Evolutionary conservation across 2,888 invertebrate genomes (phyloP), one percentile per base, ranked within the genome.

Genomic region (Volucella bombylans): DNA sequence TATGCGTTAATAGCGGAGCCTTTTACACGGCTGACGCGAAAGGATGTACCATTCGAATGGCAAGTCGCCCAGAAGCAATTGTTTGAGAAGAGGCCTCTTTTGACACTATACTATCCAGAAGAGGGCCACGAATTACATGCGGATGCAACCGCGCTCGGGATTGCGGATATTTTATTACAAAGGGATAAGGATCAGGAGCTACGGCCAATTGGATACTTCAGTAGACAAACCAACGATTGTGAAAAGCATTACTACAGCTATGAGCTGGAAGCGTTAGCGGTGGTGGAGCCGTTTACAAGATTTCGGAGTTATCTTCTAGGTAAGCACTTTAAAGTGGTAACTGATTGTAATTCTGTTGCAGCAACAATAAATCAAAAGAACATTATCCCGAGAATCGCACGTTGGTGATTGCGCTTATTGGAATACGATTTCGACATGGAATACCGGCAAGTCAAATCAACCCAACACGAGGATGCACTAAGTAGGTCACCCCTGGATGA

Each of bases 321-420:
- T n/a, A 86, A 73, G 50, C 10, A 49, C 38, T 49, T 86, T 10
- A 52, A 6, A 38, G 64, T 86, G 1, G 45, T 71, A 2, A 76
- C 85, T 2, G 85, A 87, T 47, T 82, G 87, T 52, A 69, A 38
- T 15, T 79, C 82, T 18, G 38, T 85, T 0, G 72, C 45, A 68
- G 59, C 65, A 15, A 57, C 85, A 6, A 72, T 76, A 54, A 10
- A 57, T 8, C 85, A 86, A 41, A 54, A 54, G 10, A 78, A 87
- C 8, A 14, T 82, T 2, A 55, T 85, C 8, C 83, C 82, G 4
- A 81, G 86, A 23, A 83, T 87, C 23, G 87, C 86, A 8, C 61
- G 86, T 49, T 88, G 87, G 87, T 87, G 87, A 64, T 50, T 87
- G 8, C 50, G 82, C 10, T 47, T 88, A 8, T 62, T 85, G 54